Conservation (phyloP, 2,888 invertebrate species). For the Spilosoma lubricipeda region DNA sequence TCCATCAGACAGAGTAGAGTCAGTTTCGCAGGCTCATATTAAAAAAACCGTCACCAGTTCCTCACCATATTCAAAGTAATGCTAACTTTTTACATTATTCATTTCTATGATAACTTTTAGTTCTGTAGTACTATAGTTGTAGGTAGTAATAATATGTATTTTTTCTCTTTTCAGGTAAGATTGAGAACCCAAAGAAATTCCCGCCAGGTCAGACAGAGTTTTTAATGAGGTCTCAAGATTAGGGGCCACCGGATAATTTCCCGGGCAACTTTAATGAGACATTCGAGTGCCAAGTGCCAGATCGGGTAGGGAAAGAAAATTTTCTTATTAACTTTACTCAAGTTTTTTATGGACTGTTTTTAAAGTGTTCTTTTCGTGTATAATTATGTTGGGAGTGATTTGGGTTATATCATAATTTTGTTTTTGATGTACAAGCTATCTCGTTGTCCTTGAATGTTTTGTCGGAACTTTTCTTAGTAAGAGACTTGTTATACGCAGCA, state of each 20-base stretch:
- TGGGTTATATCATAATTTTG: slow-evolving; percentile 17
- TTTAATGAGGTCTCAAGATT: slow-evolving; percentile 54
- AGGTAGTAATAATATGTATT: slow-evolving; percentile 43
- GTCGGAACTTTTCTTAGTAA: background rate
- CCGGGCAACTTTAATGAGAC: slow-evolving; percentile 57
- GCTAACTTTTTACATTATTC: background rate
- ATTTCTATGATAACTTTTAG: background rate
- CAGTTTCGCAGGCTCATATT: too few species aligned
- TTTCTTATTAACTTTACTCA: slow-evolving; percentile 41
- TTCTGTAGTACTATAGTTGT: background rate
- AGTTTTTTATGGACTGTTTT: slow-evolving; percentile 31
- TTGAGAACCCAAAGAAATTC: slow-evolving; percentile 35
- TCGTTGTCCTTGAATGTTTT: background rate
- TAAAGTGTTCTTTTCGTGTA: slow-evolving; percentile 20
- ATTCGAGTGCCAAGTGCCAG: slow-evolving; percentile 39
- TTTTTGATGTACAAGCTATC: slow-evolving; percentile 3
- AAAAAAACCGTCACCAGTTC: background rate
- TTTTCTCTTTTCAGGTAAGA: slow-evolving; percentile 51
- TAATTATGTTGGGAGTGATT: slow-evolving; percentile 22
- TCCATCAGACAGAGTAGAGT: too few species aligned
- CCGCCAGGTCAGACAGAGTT: slow-evolving; percentile 45
- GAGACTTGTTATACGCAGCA: background rate
- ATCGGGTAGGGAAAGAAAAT: slow-evolving; percentile 32
- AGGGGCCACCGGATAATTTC: slow-evolving; percentile 52
- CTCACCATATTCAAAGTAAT: too few species aligned